A percentile compares a stretch with the other conserved stretches of the same genome.
phyloP scores from a whole-genome alignment of 2,113 vertebrate species.

The Bungarus multicinctus region DNA sequence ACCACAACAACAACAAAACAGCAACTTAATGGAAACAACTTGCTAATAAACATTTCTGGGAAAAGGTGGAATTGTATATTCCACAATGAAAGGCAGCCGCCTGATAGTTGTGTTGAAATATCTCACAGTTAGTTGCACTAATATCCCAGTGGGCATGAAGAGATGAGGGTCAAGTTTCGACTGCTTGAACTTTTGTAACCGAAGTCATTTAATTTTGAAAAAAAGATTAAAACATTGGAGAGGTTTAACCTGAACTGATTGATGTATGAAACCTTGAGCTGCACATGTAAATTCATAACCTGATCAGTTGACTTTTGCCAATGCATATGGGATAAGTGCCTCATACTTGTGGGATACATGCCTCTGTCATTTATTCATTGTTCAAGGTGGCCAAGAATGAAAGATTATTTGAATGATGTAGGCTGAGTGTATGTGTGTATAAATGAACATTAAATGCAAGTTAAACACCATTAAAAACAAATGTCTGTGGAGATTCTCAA shows the following conservation, averaged over 20 bases:
- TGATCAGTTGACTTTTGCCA: not conserved
- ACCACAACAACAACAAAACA: not conserved
- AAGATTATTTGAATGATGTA: not conserved
- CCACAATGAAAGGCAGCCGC: not conserved
- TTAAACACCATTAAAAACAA: not conserved
- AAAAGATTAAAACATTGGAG: not conserved
- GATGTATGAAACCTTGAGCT: not conserved
- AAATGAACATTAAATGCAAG: too few species aligned
- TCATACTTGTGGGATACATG: not conserved
- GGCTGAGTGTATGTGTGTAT: not conserved
- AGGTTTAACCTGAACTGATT: not conserved
- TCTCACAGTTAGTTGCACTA: not conserved
- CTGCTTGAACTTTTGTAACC: not conserved
- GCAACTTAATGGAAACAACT: not conserved
- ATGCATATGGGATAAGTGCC: not conserved
- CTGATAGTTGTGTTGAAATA: not conserved
- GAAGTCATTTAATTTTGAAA: not conserved
- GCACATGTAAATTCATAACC: not conserved
- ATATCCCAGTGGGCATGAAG: not conserved
- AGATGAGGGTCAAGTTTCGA: not conserved
- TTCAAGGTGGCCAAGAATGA: not conserved
- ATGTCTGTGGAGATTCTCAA: too few species aligned
- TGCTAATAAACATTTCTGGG: constrained; percentile 24
- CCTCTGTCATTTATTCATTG: not conserved
- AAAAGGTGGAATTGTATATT: not conserved